Percentiles rank a stretch among this genome's conserved stretches.
Conservation (phyloP, 2,888 invertebrate genomes). For the Entomobrya multifasciata region DNA sequence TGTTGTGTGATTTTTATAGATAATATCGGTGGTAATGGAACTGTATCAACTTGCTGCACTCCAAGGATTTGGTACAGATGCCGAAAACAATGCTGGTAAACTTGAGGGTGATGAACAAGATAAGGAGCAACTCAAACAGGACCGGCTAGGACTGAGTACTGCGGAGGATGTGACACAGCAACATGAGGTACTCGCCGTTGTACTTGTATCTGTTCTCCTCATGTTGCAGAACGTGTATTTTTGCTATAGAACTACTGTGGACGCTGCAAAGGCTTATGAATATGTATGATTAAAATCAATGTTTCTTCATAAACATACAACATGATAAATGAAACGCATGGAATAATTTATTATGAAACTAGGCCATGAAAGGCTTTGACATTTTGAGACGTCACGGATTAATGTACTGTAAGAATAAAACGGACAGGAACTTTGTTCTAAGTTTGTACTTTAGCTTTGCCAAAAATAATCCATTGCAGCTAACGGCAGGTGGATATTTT, state of each 20-base stretch:
- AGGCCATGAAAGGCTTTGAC: conserved; percentile 77
- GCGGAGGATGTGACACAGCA: conserved; percentile 35
- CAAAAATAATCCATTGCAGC: conserved; percentile 74
- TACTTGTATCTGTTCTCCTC: conserved; percentile 53
- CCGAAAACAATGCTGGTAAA: background rate
- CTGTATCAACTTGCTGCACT: conserved; percentile 70
- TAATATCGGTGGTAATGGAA: conserved; percentile 76
- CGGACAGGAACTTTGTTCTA: conserved; percentile 77
- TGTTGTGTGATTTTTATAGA: conserved; percentile 34
- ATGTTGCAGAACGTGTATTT: conserved; percentile 72
- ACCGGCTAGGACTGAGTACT: background rate
- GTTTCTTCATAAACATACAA: background rate
- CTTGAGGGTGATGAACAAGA: background rate
- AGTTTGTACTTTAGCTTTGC: conserved; percentile 76
- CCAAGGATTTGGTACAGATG: conserved; percentile 48
- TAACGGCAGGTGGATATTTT: conserved; percentile 76
- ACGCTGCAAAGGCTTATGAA: conserved; percentile 74
- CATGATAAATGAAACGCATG: too few relatives aligned
- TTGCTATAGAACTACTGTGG: conserved; percentile 71
- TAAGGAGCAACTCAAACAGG: background rate
- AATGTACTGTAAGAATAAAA: conserved; percentile 75
- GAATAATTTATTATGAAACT: too few relatives aligned
- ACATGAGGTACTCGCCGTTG: conserved; percentile 47
- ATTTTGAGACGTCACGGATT: conserved; percentile 75
- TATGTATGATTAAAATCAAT: conserved; percentile 44